Conservation (phyloP, 2,797 vertebrate species). For the Pangasius sanitwongsei region DNA sequence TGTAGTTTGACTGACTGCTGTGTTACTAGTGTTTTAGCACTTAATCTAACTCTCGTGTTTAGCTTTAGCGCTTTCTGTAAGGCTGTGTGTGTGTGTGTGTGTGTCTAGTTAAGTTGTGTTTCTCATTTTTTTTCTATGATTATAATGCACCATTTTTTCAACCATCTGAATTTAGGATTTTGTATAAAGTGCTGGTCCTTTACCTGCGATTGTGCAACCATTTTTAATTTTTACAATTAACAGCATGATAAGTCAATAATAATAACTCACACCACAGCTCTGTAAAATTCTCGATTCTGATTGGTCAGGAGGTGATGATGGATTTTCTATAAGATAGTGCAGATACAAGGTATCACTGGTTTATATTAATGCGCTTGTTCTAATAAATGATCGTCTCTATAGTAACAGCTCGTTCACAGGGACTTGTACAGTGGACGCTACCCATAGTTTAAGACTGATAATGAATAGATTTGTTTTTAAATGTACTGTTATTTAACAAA, state of each 20-base stretch:
- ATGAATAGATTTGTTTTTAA: neutral
- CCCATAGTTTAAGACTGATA: neutral
- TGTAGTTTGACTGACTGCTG: too few relatives aligned
- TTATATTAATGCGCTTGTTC: neutral
- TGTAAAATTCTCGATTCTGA: neutral
- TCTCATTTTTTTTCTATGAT: neutral
- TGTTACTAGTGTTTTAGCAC: neutral
- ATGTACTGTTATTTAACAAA: neutral
- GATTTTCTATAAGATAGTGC: too few relatives aligned
- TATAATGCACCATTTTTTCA: neutral
- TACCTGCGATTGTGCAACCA: neutral
- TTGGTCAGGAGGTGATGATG: neutral
- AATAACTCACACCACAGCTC: neutral
- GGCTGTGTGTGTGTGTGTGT: neutral
- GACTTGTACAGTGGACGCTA: neutral
- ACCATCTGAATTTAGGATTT: neutral
- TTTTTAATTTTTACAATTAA: neutral
- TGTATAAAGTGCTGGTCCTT: neutral
- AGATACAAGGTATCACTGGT: too few relatives aligned
- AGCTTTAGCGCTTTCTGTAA: neutral
- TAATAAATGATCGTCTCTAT: neutral
- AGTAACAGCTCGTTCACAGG: neutral
- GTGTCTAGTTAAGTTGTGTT: neutral
- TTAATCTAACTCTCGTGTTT: neutral
- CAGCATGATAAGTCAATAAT: neutral